These are phyloP conservation scores for Steinernema scapterisci DNA, from an alignment of 2,888 invertebrate species.

Conservation along the genomic window DNA sequence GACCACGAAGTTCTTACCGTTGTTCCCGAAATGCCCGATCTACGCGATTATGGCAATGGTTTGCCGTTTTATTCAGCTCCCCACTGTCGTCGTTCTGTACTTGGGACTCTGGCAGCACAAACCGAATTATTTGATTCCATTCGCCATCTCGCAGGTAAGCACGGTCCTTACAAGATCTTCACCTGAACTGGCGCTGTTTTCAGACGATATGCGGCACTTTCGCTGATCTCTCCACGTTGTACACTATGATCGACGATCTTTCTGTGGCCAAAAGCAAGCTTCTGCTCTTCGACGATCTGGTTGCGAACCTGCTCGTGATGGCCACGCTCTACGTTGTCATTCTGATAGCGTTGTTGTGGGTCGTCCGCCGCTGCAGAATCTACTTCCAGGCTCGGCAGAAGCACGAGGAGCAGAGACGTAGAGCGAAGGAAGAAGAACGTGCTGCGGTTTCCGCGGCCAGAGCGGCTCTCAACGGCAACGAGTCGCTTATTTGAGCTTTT, in stretches of 20 bases:
- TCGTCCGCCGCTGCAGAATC: slow-evolving; percentile 34
- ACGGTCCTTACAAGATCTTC: too few relatives aligned
- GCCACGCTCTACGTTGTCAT: slow-evolving; percentile 34
- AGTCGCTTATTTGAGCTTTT: slow-evolving; percentile 6
- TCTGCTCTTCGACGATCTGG: slow-evolving; percentile 31
- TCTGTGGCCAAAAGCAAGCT: slow-evolving; percentile 13
- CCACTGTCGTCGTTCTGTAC: slow-evolving; percentile 38
- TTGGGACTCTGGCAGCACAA: slow-evolving; percentile 37
- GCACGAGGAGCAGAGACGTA: slow-evolving; percentile 36
- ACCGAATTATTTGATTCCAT: slow-evolving; percentile 39
- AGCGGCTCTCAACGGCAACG: slow-evolving; percentile 1
- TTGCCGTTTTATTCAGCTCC: slow-evolving; percentile 41
- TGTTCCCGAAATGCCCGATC: slow-evolving; percentile 1
- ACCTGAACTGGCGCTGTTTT: too few relatives aligned
- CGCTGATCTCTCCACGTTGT: slow-evolving; percentile 40
- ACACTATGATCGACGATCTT: slow-evolving; percentile 32
- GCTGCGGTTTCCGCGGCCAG: not conserved
- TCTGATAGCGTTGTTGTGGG: slow-evolving; percentile 29
- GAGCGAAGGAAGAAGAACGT: slow-evolving; percentile 30
- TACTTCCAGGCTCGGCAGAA: slow-evolving; percentile 34
- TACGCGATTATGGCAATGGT: slow-evolving; percentile 34
- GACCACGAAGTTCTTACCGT: slow-evolving; percentile 33
- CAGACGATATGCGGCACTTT: slow-evolving; percentile 38
- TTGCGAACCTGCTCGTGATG: not conserved
- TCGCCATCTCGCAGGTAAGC: slow-evolving; percentile 41